Base-by-base conservation (phyloP, 2,797 vertebrate species). In the Phylloscopus collybita region DNA sequence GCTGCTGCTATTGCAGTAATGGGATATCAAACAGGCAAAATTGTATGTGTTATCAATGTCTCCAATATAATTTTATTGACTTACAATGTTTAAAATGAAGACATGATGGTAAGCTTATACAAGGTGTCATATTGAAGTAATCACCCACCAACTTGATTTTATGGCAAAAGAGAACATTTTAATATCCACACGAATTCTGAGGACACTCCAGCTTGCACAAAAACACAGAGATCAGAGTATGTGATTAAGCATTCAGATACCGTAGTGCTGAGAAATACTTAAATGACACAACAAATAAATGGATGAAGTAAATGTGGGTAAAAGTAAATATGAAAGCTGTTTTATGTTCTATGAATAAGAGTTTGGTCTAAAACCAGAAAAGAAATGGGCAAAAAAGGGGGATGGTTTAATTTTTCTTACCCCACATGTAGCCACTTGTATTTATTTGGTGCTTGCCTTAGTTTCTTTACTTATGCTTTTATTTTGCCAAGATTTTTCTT, bases 61-160 rank as follows among this genome's bases (percentile, higher is more conserved):
- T 96, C 93, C 92, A 93, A 96, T 97, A 95, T 96, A 97, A 97
- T 97, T 98, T 97, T 92, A 97, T 97, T 97, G 96, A 97, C 92
- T 97, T 97, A 73, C 53, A 94, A 54, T 93, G 85, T 90, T 97
- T 95, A 94, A 97, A 97, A 75, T 95, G 96, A 97, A 97, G 93
- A 75, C 94, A 93, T 96, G 93, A 96, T 96, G 95, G 96, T 94
- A 96, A 94, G 93, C 76, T 96, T 97, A 84, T 88, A 42, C 72
- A 97, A 97, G 83, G 80, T 96, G 89, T 97, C 94, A 94, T 71
- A 88, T 62, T 96, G 95, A 91, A 97, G 93, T 97, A 97, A 97
- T 94, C 96, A 93, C 73, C 71, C 54, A 92, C 82, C 59, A 74
- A 85, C 87, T 83, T 84, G 83, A 92, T 97, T 97, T 97, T 90